Evolutionary conservation across 1,140 invertebrate genomes (phyloP), one percentile per base, ranked within the genome.

Genomic region (Bombus cullumanus): DNA sequence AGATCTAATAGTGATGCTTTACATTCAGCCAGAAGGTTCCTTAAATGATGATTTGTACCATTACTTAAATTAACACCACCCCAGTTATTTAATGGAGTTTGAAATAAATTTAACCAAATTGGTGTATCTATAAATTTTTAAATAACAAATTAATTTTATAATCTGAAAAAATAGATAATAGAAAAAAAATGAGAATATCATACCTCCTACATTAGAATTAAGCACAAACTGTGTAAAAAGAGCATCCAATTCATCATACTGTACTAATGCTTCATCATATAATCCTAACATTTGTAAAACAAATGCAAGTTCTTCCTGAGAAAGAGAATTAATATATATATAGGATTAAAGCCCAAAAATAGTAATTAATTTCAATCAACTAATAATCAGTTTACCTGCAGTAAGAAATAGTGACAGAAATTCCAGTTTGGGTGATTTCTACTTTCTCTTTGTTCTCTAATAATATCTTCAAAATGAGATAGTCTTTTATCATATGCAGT

Each of bases 171-270:
- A 59, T 1, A 25, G 15, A 69, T 6, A 64, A 25, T 22, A 57
- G 39, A 37, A 75, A 76, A 28, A 34, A 13, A 15, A 81, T 22
- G 13, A 43, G 57, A 69, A 6, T 62, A 64, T 39, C 91, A 93
- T 94, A 97, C 97, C 97, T 92, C 98, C 98, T 87, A 98, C 96
- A 93, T 98, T 97, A 71, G 98, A 98, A 96, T 99, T 99, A 82
- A 99, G 96, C 64, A 99, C 97, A 96, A 99, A 99, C 95, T 99
- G 98, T 22, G 98, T 98, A 95, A 99, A 99, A 75, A 99, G 96
- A 79, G 99, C 99, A 96, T 99, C 99, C 89, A 99, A 95, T 96
- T 99, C 99, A 95, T 99, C 99, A 95, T 99, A 99, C 92, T 99
- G 99, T 73, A 99, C 97, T 84, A 99, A 95, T 41, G 99, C 98